These are phyloP conservation scores for Mizuhopecten yessoensis DNA, from an alignment of 1,140 invertebrate genomes.

Conservation along the genomic window DNA sequence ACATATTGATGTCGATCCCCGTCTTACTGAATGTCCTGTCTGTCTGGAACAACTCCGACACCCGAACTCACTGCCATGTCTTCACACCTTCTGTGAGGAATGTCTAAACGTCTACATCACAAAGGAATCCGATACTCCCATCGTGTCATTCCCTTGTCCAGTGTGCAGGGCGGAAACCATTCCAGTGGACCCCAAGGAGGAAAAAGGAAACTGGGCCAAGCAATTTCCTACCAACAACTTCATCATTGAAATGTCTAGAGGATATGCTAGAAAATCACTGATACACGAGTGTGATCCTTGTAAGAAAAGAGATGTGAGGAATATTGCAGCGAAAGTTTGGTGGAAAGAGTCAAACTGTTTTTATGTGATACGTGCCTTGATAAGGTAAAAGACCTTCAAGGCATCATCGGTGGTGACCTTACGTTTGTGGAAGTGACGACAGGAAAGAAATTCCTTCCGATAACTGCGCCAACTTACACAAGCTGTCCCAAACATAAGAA, in stretches of 20 bases:
- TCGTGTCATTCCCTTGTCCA: conserved; percentile 55
- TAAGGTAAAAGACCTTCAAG: too few relatives aligned
- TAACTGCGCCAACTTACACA: neutral
- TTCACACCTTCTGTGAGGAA: conserved; percentile 95
- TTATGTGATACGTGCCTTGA: conserved; percentile 53
- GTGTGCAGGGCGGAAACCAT: conserved; percentile 44
- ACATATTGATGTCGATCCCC: neutral
- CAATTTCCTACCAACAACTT: conserved; percentile 58
- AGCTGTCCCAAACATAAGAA: conserved; percentile 52
- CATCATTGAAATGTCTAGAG: conserved; percentile 52
- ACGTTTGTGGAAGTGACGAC: conserved; percentile 49
- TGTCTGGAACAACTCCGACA: conserved; percentile 88
- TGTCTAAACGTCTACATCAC: conserved; percentile 89
- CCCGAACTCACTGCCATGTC: conserved; percentile 92
- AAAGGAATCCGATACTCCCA: conserved; percentile 29
- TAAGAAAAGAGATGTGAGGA: conserved; percentile 46
- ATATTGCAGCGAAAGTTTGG: conserved; percentile 53
- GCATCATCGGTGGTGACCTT: conserved; percentile 47
- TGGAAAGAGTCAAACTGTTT: conserved; percentile 55
- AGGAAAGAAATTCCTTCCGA: conserved; percentile 9
- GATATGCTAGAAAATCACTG: conserved; percentile 46
- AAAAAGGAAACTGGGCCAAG: conserved; percentile 52
- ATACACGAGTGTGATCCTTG: conserved; percentile 55
- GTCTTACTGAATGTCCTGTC: conserved; percentile 64
- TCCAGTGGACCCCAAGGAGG: conserved; percentile 49